Evolutionary conservation across 2,797 vertebrate species (phyloP).

Genomic region (Poecilia velifera): DNA sequence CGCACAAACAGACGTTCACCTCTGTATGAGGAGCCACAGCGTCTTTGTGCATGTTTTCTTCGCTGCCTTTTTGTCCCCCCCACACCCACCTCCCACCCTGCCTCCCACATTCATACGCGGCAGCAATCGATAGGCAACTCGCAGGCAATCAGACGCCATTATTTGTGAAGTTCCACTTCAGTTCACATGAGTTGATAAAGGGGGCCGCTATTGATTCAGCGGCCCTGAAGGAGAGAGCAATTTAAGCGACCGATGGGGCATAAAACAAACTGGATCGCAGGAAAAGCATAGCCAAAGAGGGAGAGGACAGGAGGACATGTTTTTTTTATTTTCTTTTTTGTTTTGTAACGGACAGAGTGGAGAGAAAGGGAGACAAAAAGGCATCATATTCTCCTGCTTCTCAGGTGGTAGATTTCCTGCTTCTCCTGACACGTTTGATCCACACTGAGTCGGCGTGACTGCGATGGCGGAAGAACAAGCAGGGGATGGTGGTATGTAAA

Average conservation of each 20-base stretch:
- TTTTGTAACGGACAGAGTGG: conserved; percentile 23
- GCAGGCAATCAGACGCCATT: conserved; percentile 89
- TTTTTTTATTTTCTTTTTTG: conserved; percentile 7
- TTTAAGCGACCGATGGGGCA: conserved; percentile 85
- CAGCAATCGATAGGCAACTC: conserved; percentile 83
- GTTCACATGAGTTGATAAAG: conserved; percentile 88
- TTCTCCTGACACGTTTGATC: conserved; percentile 49
- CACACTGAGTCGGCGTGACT: conserved; percentile 37
- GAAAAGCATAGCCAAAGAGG: conserved; percentile 67
- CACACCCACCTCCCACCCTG: no score
- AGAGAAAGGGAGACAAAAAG: conserved; percentile 20
- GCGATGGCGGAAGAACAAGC: conserved; percentile 44
- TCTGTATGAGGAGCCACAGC: conserved; percentile 33
- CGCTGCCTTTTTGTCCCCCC: conserved; percentile 19
- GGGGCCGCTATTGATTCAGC: conserved; percentile 87
- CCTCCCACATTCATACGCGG: conserved; percentile 22
- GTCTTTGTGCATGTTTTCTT: conserved; percentile 49
- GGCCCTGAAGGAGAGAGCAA: conserved; percentile 84
- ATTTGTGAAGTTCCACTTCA: conserved; percentile 92
- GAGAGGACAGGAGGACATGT: conserved; percentile 58
- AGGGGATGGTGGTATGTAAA: conserved; percentile 59
- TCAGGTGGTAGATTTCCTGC: conserved; percentile 45
- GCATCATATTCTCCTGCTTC: conserved; percentile 18
- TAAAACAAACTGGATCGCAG: conserved; percentile 82
- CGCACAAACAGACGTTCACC: conserved; percentile 20